Base-by-base conservation (phyloP, 2,113 vertebrate genomes). In the Naja naja region DNA sequence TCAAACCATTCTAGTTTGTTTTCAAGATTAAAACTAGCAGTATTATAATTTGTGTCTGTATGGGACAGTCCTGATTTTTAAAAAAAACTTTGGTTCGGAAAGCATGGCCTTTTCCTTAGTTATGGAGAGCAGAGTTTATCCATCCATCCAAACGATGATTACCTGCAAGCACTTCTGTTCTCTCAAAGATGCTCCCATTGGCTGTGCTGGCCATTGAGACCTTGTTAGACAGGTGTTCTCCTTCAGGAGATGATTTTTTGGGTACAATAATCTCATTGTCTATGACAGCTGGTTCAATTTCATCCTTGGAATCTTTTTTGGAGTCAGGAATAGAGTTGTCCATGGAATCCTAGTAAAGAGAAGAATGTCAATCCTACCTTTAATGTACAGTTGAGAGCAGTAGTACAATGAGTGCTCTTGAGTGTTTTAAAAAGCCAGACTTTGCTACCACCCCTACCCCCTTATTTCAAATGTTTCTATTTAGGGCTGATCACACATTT, bases 111-210 rank as follows among this genome's bases (percentile, higher is more conserved):
- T 18, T 45, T 53, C 34, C 85, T 10, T 30, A 91, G 23, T 54
- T 23, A n/a, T 10, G 18, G 10, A 55, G 6, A 25, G 49, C 18
- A 25, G 88, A 8, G 8, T 55, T n/a, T 54, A 92, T 39, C 56
- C 85, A 30, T 54, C 60, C 45, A 23, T 87, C 23, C 87, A 53
- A 64, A 74, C 47, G 87, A 0, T 92, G n/a, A 86, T 97, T 97
- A 99, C 99, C 99, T 97, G 99, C 98, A 9, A 99, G 97, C 90
- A 99, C 98, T 96, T 99, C 99, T 0, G 98, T 99, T 95, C 98
- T 99, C 94, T 98, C 98, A 55, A 99, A 98, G 96, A 99, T 97
- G 97, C 97, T 97, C 94, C 98, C 97, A 2, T 98, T 98, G 30
- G 96, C 96, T 45, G 99, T 98, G 94, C 98, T 99, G 58, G 99